phyloP scores from a whole-genome alignment of 1,140 invertebrate species.

The Apis laboriosa region DNA sequence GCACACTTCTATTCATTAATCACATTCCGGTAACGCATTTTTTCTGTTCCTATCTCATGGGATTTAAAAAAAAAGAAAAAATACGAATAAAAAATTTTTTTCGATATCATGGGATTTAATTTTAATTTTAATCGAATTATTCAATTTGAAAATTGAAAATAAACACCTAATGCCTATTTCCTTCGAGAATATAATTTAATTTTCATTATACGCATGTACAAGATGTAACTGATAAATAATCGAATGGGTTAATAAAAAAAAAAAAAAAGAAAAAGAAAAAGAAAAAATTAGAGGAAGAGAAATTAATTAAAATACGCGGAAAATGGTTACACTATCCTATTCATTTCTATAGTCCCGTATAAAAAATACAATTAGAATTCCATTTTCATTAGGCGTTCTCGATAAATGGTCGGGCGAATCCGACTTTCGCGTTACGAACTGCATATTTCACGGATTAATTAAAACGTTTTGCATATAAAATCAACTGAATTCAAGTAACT shows the following conservation, averaged over 20 bases:
- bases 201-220: background rate
- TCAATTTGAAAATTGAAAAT: background rate
- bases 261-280: no score
- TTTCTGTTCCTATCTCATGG: background rate
- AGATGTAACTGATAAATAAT: no score
- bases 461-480: conserved; percentile 63
- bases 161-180: background rate
- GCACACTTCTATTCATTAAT: background rate
- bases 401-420: conserved; percentile 15
- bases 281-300: background rate
- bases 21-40: no score
- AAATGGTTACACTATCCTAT: conserved; percentile 9
- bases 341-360: conserved; percentile 38
- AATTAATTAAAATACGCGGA: conserved; percentile 52
- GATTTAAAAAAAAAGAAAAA: background rate
- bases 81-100: background rate
- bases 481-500: conserved; percentile 26
- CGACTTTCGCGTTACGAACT: conserved; percentile 24
- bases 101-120: background rate
- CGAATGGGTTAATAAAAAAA: background rate
- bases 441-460: conserved; percentile 61
- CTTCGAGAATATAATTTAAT: background rate
- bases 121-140: background rate
- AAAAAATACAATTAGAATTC: conserved; percentile 63
- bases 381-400: conserved; percentile 51